phyloP scores from a whole-genome alignment of 2,888 invertebrate species.

The Dicranocentrus wangi region DNA sequence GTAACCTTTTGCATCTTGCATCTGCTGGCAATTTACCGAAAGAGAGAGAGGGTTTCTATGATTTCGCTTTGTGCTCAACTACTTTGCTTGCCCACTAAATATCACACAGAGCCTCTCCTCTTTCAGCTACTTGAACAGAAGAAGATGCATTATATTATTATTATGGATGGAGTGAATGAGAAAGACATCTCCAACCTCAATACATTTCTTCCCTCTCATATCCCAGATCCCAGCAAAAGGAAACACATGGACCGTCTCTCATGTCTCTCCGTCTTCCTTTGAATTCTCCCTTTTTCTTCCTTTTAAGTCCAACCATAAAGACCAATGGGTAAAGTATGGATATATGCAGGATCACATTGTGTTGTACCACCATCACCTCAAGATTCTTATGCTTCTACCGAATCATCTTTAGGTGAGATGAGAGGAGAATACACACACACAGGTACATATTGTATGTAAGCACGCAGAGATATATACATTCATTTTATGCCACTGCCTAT shows the following conservation, averaged over 20 bases:
- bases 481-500: background rate
- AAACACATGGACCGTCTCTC: background rate
- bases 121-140: background rate
- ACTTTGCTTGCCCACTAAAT: background rate
- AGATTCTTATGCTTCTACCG: no score
- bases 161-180: background rate
- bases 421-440: no score
- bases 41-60: background rate
- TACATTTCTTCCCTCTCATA: background rate
- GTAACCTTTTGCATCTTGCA: conserved; percentile 34
- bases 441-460: no score
- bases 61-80: background rate
- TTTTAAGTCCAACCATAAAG: background rate
- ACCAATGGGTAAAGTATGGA: no score
- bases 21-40: conserved; percentile 26
- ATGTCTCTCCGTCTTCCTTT: background rate
- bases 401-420: no score
- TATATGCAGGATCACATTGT: no score
- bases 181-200: conserved; percentile 22
- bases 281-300: background rate
- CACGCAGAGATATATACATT: no score
- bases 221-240: background rate
- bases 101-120: conserved; percentile 7
- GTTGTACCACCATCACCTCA: no score
- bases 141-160: background rate